Evolutionary conservation across 2,113 vertebrate genomes (phyloP), one percentile per base, ranked within the genome.

Genomic region (Coracopsis vasa): DNA sequence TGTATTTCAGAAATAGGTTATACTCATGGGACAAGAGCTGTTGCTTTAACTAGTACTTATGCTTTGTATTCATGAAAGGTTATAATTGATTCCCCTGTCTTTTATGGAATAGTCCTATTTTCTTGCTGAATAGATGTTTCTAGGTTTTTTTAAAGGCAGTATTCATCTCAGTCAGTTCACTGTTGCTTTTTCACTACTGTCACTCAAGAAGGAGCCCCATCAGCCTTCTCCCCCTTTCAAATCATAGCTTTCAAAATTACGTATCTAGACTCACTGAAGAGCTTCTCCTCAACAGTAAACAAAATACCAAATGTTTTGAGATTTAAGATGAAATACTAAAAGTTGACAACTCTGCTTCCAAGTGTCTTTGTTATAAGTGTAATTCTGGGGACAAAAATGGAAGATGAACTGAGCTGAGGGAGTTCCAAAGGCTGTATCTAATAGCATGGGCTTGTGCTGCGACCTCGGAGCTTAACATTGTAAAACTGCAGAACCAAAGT

Each of bases 141-240:
- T 93, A 78, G 88, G 19, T 96, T 90, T 95, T 95, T 94, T 92
- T 80, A 92, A 96, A 95, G 77, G 88, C 47, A 93, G 83, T 77
- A 81, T 93, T 93, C 88, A 71, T 95, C 83, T 73, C 88, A 54
- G 31, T 72, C 77, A 88, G 65, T 64, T 92, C 80, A 60, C 79
- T 65, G 20, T 50, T 92, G 62, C 92, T 75, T 79, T 93, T 81
- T 58, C 62, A 72, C 56, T 84, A 89, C 78, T 81, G 72, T 93
- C 73, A 81, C 48, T 48, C 67, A 47, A 77, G 65, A 58, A 79
- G 37, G 29, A 87, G 16, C 37, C 41, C 69, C 45, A 64, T 70
- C 35, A 44, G 35, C 62, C 41, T 51, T 37, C 39, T 75, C 48
- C 25, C 29, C 25, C 13, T 65, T 92, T 85, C 84, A 84, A 92